phyloP scores from a whole-genome alignment of 2,797 vertebrate species.

The Eremophila alpestris region DNA sequence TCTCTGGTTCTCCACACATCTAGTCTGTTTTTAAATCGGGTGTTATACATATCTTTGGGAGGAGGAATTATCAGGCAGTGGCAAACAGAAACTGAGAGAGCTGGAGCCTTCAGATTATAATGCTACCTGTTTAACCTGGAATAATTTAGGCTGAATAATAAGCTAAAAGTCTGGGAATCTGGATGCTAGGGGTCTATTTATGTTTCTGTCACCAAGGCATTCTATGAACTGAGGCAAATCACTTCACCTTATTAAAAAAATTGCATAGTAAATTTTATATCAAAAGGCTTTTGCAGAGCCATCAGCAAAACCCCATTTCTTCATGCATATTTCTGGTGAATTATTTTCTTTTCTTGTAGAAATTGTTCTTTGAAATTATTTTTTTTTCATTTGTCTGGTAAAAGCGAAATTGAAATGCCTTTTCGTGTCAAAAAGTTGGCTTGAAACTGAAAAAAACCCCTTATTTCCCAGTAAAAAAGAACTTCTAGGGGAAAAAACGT shows the following conservation, averaged over 20 bases:
- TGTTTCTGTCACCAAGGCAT: neutral
- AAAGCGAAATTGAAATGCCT: neutral
- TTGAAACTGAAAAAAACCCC: neutral
- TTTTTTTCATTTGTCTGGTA: neutral
- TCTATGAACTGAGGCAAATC: neutral
- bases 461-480: neutral
- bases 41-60: neutral
- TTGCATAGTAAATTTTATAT: neutral
- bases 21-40: neutral
- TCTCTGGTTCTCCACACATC: constrained; percentile 16
- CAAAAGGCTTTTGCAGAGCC: neutral
- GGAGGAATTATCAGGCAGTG: neutral
- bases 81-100: neutral
- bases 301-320: neutral
- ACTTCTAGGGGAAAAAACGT: fast-evolving
- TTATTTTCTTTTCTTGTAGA: neutral
- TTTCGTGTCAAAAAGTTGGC: neutral
- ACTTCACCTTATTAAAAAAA: neutral
- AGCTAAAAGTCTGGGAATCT: neutral
- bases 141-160: neutral
- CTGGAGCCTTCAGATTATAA: neutral
- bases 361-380: neutral
- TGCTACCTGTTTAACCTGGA: neutral
- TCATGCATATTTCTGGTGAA: neutral
- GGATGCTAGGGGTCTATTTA: neutral